A percentile compares a stretch with the other conserved stretches of the same genome.
These are phyloP conservation scores for Porites lutea DNA, from an alignment of 64 coral and sea anemone species.

Conservation along the genomic window DNA sequence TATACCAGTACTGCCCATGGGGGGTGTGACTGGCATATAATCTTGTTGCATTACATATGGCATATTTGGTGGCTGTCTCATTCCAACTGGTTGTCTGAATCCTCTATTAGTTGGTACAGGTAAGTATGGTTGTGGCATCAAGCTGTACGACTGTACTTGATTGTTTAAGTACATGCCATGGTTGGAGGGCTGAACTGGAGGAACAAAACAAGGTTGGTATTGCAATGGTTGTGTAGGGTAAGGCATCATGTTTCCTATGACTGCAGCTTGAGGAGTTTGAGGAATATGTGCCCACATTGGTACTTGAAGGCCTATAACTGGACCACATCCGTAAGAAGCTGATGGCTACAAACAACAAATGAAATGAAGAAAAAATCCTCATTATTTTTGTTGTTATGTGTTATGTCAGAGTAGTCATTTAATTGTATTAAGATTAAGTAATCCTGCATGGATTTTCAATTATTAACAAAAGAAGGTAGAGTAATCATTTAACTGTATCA, in stretches of 20 bases:
- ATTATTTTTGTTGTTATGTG: no score
- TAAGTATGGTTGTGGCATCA: slow-evolving; percentile 33
- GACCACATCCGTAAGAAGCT: slow-evolving; percentile 31
- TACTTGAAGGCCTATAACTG: slow-evolving; percentile 32
- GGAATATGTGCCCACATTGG: slow-evolving; percentile 49
- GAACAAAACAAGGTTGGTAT: slow-evolving; percentile 21
- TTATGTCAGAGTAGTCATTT: no score
- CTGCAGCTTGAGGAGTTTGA: slow-evolving; percentile 3
- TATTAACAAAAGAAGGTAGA: no score
- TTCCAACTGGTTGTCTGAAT: background rate
- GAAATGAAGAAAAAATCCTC: no score
- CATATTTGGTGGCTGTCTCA: slow-evolving; percentile 40
- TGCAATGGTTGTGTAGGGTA: slow-evolving; percentile 46
- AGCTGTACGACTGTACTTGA: slow-evolving; percentile 40
- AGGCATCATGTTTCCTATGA: slow-evolving; percentile 37
- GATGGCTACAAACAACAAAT: background rate
- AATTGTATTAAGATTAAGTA: no score
- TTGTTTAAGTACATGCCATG: slow-evolving; percentile 37
- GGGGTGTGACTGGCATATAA: slow-evolving; percentile 18
- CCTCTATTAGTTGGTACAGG: slow-evolving; percentile 29
- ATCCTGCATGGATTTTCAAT: no score
- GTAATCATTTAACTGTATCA: no score
- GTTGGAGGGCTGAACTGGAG: slow-evolving; percentile 31
- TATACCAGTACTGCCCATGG: background rate
- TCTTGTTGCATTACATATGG: slow-evolving; percentile 33